Conservation (phyloP, 2,888 invertebrate species). For the Lasioglossum calceatum region DNA sequence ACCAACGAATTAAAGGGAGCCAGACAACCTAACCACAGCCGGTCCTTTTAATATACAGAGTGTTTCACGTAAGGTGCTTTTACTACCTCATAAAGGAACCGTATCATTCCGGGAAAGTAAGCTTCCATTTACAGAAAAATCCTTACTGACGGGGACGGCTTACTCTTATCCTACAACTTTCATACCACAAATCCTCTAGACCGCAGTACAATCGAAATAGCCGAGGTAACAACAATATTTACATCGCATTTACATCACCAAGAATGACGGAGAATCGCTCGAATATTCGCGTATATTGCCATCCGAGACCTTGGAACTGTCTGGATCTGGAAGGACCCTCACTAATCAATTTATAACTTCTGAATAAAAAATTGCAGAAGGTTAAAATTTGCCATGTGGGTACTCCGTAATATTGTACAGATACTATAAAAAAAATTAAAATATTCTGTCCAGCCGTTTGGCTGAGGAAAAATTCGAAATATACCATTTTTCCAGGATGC, state of each 20-base stretch:
- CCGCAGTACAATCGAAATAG: neutral
- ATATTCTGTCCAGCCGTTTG: neutral
- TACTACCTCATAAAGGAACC: slow-evolving; percentile 17
- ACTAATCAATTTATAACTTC: neutral
- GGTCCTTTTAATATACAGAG: slow-evolving; percentile 16
- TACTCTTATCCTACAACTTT: slow-evolving; percentile 18
- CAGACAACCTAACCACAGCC: neutral
- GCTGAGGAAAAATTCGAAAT: neutral
- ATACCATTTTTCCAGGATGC: too few relatives aligned
- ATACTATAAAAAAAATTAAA: neutral
- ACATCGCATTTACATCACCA: neutral
- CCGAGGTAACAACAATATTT: slow-evolving; percentile 10
- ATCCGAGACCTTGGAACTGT: neutral
- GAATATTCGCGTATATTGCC: neutral
- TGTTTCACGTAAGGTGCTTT: slow-evolving; percentile 3
- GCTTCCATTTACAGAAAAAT: slow-evolving; percentile 19
- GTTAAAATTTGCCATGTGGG: neutral
- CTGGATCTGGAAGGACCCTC: neutral
- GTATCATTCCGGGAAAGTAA: slow-evolving; percentile 13
- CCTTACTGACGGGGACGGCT: neutral
- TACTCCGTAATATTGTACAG: neutral
- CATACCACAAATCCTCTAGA: slow-evolving; percentile 11
- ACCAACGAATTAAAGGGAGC: slow-evolving; percentile 15
- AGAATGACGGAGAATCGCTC: neutral
- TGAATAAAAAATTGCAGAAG: neutral